phyloP scores from a whole-genome alignment of 2,113 vertebrate genomes.

The Callocephalon fimbriatum region DNA sequence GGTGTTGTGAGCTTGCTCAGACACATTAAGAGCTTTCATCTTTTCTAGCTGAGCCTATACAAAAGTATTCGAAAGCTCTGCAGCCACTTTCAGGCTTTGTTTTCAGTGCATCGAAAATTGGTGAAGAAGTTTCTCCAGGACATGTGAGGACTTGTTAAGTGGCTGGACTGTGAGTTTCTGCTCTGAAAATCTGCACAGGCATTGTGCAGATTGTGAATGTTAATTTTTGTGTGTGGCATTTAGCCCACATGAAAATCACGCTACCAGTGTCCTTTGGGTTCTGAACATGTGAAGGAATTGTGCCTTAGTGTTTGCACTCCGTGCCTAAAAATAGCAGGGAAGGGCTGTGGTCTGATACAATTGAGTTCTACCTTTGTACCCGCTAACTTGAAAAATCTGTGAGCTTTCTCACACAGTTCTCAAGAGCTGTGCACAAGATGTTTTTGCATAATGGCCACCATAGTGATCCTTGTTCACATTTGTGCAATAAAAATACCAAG shows the following conservation, averaged over 20 bases:
- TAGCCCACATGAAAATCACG: neutral
- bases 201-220: neutral
- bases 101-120: neutral
- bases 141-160: neutral
- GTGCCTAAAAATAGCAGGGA: neutral
- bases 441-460: neutral
- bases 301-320: neutral
- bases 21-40: neutral
- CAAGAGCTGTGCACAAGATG: neutral
- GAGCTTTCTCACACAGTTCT: neutral
- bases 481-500: neutral
- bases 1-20: neutral
- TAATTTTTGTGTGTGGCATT: neutral
- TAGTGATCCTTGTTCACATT: neutral
- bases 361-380: neutral
- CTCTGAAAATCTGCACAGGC: neutral
- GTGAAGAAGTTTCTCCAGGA: neutral
- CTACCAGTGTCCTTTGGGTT: neutral
- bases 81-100: neutral
- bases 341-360: neutral
- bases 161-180: neutral
- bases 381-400: neutral
- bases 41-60: neutral
- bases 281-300: neutral
- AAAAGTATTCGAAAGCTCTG: neutral